phyloP scores from a whole-genome alignment of 2,888 invertebrate species.

The Chrysolina oricalcia region DNA sequence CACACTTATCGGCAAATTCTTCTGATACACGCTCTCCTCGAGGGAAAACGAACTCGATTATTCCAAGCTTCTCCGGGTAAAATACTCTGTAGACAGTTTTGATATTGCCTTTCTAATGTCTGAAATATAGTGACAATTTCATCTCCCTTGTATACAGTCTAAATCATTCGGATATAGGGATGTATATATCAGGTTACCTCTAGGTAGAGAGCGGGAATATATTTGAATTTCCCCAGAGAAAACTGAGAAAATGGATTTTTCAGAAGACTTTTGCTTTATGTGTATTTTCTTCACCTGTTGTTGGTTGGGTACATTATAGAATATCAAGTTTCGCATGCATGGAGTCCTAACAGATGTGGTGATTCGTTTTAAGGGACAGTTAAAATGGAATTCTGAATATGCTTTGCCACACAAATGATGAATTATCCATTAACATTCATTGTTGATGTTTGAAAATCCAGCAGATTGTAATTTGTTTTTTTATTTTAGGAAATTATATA shows the following conservation, averaged over 20 bases:
- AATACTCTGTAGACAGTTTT: conserved; percentile 62
- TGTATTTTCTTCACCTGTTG: conserved; percentile 51
- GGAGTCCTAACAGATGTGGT: too few relatives aligned
- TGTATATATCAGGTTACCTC: conserved; percentile 67
- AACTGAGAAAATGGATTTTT: conserved; percentile 66
- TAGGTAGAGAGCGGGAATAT: conserved; percentile 65
- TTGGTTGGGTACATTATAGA: background rate
- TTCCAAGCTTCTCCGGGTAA: conserved; percentile 60
- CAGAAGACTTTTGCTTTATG: conserved; percentile 61
- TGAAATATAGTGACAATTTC: conserved; percentile 48
- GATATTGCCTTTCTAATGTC: conserved; percentile 67
- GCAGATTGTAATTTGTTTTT: too few relatives aligned
- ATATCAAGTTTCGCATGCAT: background rate
- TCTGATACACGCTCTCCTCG: conserved; percentile 35
- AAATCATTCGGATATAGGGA: conserved; percentile 58
- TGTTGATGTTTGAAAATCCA: too few relatives aligned
- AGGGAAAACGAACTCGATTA: conserved; percentile 63
- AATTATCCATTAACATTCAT: too few relatives aligned
- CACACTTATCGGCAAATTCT: conserved; percentile 12
- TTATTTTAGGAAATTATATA: too few relatives aligned
- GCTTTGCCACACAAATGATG: too few relatives aligned
- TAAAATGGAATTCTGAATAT: too few relatives aligned
- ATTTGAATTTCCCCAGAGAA: conserved; percentile 69
- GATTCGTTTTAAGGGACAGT: too few relatives aligned
- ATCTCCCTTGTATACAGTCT: conserved; percentile 37